Evolutionary conservation across 2,888 invertebrate genomes (phyloP).

Genomic region (Cyrtodaria siliqua): DNA sequence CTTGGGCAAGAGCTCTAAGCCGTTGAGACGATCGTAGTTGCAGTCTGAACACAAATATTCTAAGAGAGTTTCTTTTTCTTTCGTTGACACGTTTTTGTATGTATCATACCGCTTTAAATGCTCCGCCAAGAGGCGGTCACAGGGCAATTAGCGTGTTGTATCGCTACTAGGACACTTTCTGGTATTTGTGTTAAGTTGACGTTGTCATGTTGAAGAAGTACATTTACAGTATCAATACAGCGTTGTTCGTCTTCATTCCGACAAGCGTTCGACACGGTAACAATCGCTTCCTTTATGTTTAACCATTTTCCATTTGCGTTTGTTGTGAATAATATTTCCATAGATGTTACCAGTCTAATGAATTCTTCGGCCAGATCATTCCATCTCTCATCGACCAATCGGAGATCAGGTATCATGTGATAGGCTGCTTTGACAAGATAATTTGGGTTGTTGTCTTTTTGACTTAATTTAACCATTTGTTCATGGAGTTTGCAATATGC

Average conservation of each 20-base stretch:
- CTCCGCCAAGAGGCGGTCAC: background rate
- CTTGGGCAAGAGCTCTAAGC: constrained; percentile 39
- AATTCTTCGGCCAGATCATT: too few relatives aligned
- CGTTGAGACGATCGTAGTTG: constrained; percentile 10
- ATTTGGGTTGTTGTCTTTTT: background rate
- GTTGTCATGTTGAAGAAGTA: background rate
- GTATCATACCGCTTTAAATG: background rate
- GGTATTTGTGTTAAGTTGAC: constrained; percentile 9
- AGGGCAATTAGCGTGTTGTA: background rate
- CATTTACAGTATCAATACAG: background rate
- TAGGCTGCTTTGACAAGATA: background rate
- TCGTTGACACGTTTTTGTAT: background rate
- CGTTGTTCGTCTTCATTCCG: too few relatives aligned
- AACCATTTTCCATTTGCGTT: too few relatives aligned
- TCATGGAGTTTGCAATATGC: constrained; percentile 25
- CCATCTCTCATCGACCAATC: too few relatives aligned
- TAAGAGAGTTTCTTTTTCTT: constrained; percentile 24
- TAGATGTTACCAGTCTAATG: too few relatives aligned
- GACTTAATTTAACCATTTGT: background rate
- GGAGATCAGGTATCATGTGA: too few relatives aligned
- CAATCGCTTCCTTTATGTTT: too few relatives aligned
- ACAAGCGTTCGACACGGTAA: too few relatives aligned
- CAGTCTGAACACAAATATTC: constrained; percentile 15
- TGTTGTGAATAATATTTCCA: too few relatives aligned
- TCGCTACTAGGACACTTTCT: background rate